Conservation (phyloP, 2,888 invertebrate genomes). For the Campoletis raptor region DNA sequence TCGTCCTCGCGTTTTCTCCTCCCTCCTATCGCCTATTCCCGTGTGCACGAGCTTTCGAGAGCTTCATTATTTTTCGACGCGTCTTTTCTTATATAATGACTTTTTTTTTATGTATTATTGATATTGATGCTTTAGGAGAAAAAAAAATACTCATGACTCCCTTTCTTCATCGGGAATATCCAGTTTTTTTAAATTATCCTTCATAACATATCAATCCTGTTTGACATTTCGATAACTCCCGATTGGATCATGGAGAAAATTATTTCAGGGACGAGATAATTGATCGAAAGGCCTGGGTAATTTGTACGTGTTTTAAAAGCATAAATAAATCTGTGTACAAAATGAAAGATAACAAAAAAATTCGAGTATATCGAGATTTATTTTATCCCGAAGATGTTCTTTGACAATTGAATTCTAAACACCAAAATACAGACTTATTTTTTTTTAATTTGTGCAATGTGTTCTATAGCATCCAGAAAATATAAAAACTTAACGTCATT, state of each 20-base stretch:
- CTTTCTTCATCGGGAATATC: not conserved
- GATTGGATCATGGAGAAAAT: not conserved
- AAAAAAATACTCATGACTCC: conserved; percentile 30
- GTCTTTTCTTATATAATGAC: conserved; percentile 20
- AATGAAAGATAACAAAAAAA: no score
- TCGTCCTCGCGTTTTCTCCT: conserved; percentile 13
- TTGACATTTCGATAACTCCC: not conserved
- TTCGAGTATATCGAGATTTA: no score
- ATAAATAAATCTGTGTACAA: no score
- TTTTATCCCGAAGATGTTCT: no score
- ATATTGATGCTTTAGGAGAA: conserved; percentile 11
- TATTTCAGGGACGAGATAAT: not conserved
- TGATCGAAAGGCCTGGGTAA: not conserved
- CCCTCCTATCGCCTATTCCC: not conserved
- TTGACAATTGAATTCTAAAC: no score
- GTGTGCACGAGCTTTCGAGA: not conserved
- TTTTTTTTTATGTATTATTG: not conserved
- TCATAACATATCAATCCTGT: conserved; percentile 24
- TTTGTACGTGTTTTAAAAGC: no score
- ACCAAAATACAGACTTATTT: no score
- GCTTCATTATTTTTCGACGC: conserved; percentile 47
- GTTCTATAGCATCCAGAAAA: not conserved
- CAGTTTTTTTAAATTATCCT: not conserved
- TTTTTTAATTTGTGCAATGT: no score
- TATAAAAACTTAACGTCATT: not conserved